Conservation (phyloP, 53 echinoderm and acorn worm species). For the Echinometra lucunter region DNA sequence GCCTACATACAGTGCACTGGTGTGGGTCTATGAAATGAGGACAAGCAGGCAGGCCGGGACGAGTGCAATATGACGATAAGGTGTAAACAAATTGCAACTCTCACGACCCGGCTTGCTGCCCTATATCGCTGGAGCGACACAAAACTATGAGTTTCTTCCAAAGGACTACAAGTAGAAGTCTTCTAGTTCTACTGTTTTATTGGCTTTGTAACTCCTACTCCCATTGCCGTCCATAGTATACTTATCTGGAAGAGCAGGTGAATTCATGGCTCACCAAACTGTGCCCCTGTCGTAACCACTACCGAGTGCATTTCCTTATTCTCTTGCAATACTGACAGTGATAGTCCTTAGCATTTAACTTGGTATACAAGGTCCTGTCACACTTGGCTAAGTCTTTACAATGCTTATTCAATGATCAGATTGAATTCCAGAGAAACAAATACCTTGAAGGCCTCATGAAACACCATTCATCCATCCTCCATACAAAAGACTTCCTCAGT, state of each 20-base stretch:
- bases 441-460: slow-evolving; percentile 46
- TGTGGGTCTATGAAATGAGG: background rate
- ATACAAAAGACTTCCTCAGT: slow-evolving; percentile 50
- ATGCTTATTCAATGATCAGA: slow-evolving; percentile 38
- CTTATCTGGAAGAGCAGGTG: too few relatives aligned
- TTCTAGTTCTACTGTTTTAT: too few relatives aligned
- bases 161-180: too few relatives aligned
- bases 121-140: slow-evolving; percentile 7
- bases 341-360: background rate
- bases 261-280: too few relatives aligned
- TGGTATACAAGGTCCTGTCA: slow-evolving; percentile 28
- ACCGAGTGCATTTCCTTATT: background rate
- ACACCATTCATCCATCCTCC: slow-evolving; percentile 42
- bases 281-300: background rate
- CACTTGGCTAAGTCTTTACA: slow-evolving; percentile 23
- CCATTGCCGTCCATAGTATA: too few relatives aligned
- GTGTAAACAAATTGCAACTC: slow-evolving; percentile 74
- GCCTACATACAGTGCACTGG: background rate
- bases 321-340: background rate
- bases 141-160: too few relatives aligned
- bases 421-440: slow-evolving; percentile 44
- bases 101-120: slow-evolving; percentile 73
- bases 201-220: too few relatives aligned
- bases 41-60: slow-evolving; percentile 81
- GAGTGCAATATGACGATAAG: slow-evolving; percentile 81